A percentile compares a stretch with the other conserved stretches of the same genome.
These are phyloP conservation scores for Trichoplusia ni DNA, from an alignment of 1,140 invertebrate species.

Conservation along the genomic window DNA sequence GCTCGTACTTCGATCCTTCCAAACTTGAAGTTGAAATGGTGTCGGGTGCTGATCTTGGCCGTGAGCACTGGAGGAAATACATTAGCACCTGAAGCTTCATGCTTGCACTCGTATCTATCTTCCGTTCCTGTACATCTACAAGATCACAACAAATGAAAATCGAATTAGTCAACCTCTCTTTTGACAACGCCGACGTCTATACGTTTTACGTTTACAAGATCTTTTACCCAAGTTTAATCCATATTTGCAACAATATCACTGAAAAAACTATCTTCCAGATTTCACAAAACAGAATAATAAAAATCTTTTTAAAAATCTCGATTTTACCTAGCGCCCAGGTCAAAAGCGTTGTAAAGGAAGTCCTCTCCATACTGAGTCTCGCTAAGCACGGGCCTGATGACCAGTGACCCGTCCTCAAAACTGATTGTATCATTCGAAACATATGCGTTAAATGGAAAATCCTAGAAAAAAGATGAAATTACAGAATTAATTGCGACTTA, in stretches of 20 bases:
- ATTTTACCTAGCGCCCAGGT: conserved; percentile 77
- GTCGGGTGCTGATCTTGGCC: conserved; percentile 85
- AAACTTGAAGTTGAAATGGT: conserved; percentile 86
- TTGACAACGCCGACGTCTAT: too few relatives aligned
- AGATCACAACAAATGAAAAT: too few relatives aligned
- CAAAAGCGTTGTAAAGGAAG: conserved; percentile 80
- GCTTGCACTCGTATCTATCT: conserved; percentile 78
- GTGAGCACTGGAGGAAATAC: conserved; percentile 87
- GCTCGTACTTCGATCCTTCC: conserved; percentile 89
- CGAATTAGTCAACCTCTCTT: too few relatives aligned
- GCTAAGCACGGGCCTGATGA: conserved; percentile 83
- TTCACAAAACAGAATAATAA: too few relatives aligned
- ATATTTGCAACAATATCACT: too few relatives aligned
- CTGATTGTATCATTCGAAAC: conserved; percentile 82
- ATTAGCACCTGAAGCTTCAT: conserved; percentile 72
- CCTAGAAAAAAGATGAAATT: conserved; percentile 59
- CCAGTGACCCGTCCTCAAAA: conserved; percentile 82
- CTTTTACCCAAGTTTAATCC: too few relatives aligned
- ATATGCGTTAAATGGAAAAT: conserved; percentile 88
- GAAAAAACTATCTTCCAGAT: too few relatives aligned
- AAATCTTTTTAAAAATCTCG: too few relatives aligned
- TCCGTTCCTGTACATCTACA: conserved; percentile 84
- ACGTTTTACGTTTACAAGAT: too few relatives aligned
- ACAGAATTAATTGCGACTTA: too few relatives aligned
- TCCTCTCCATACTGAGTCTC: conserved; percentile 81